A percentile compares a stretch with the other conserved stretches of the same genome.
Evolutionary conservation across 2,888 invertebrate genomes (phyloP).

Genomic region (Tiliacea aurago): DNA sequence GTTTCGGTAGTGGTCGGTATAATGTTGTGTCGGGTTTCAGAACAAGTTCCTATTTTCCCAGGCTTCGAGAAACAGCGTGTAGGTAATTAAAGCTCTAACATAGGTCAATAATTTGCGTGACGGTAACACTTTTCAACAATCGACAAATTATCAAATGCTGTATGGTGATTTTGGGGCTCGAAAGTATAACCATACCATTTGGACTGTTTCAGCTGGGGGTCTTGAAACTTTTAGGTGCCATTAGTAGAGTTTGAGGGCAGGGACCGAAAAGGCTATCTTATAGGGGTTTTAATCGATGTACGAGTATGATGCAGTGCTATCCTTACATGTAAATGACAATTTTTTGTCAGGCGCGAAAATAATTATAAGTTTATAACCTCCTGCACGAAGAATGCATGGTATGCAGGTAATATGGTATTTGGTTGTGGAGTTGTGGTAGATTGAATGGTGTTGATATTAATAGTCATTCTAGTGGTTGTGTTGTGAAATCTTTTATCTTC

Average conservation of each 20-base stretch:
- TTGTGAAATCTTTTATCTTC: not conserved
- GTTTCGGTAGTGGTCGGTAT: conserved; percentile 27
- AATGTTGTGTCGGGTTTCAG: conserved; percentile 44
- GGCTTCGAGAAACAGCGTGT: conserved; percentile 35
- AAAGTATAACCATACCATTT: not conserved
- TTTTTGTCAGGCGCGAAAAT: not conserved
- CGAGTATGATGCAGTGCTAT: not conserved
- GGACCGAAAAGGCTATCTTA: not conserved
- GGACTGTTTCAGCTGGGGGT: not conserved
- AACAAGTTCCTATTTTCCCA: conserved; percentile 46
- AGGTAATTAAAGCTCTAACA: conserved; percentile 34
- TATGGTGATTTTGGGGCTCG: not conserved
- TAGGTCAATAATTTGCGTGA: conserved; percentile 44
- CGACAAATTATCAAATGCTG: conserved; percentile 21
- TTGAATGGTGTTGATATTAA: not conserved
- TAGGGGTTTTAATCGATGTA: not conserved
- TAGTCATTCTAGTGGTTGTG: not conserved
- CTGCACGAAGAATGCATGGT: not conserved
- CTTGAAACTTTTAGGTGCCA: too few species aligned
- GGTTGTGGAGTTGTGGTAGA: not conserved
- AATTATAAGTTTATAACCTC: not conserved
- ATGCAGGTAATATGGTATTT: not conserved
- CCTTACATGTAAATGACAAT: not conserved
- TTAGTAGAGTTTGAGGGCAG: not conserved
- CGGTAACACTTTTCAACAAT: conserved; percentile 33